These are phyloP conservation scores for Baryphthengus martii DNA, from an alignment of 2,113 vertebrate genomes.

Conservation along the genomic window DNA sequence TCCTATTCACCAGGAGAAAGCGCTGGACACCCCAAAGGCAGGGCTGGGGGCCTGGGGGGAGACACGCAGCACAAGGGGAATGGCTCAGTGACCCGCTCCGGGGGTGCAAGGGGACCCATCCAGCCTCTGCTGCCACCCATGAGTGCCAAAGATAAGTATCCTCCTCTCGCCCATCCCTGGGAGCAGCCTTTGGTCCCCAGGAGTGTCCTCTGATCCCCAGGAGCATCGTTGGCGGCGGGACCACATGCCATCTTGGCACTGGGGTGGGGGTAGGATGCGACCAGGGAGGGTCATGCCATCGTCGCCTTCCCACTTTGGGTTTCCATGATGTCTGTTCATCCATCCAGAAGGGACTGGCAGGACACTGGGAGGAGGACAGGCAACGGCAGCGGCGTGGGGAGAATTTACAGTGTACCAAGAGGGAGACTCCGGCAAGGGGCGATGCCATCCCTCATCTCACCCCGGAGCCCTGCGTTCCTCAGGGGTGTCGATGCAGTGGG, in stretches of 20 bases:
- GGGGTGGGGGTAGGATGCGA: neutral
- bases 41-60: neutral
- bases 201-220: neutral
- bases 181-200: neutral
- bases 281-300: neutral
- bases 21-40: neutral
- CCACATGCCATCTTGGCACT: neutral
- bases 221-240: neutral
- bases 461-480: neutral
- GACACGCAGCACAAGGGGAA: neutral
- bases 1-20: neutral
- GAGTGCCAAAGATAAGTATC: neutral
- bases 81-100: neutral
- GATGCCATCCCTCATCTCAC: neutral
- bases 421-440: neutral
- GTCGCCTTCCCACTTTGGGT: neutral
- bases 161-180: neutral
- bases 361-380: conserved; percentile 18
- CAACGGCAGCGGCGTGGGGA: neutral
- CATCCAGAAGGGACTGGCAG: neutral
- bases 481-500: neutral
- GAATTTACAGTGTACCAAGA: conserved; percentile 39
- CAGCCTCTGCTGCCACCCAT: neutral
- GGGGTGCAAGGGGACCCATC: neutral
- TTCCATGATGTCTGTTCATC: neutral